Conservation (phyloP, 2,797 vertebrate species). For the Cossypha niveicapilla region DNA sequence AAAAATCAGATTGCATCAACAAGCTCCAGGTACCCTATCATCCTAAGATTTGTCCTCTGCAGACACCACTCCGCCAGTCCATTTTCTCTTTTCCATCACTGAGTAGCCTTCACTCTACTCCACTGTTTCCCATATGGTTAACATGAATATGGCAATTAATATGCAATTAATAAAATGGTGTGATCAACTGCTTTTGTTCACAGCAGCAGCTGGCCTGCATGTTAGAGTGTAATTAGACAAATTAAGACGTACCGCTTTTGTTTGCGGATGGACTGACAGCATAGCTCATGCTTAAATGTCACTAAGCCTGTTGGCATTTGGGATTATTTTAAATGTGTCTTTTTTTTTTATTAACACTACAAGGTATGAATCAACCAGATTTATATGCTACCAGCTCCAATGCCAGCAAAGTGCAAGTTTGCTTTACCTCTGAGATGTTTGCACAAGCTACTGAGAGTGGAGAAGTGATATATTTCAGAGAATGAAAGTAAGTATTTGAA, state of each 20-base stretch:
- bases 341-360: conserved; percentile 25
- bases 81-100: conserved; percentile 8
- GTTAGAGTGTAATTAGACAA: conserved; percentile 66
- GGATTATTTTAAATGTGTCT: neutral
- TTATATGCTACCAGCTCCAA: neutral
- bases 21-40: neutral
- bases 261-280: conserved; percentile 50
- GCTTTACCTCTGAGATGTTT: neutral
- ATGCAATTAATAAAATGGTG: conserved; percentile 68
- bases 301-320: conserved; percentile 35
- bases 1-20: neutral
- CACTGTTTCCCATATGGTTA: conserved; percentile 55
- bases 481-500: neutral
- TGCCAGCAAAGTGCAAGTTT: neutral
- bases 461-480: neutral
- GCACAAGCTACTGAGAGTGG: neutral
- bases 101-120: conserved; percentile 32
- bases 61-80: conserved; percentile 24
- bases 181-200: conserved; percentile 65
- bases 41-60: neutral
- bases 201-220: conserved; percentile 65
- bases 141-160: conserved; percentile 63
- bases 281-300: conserved; percentile 6
- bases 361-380: neutral
- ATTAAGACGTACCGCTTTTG: conserved; percentile 57